Base-by-base conservation (phyloP, 2,113 vertebrate genomes). In the Psophia crepitans region DNA sequence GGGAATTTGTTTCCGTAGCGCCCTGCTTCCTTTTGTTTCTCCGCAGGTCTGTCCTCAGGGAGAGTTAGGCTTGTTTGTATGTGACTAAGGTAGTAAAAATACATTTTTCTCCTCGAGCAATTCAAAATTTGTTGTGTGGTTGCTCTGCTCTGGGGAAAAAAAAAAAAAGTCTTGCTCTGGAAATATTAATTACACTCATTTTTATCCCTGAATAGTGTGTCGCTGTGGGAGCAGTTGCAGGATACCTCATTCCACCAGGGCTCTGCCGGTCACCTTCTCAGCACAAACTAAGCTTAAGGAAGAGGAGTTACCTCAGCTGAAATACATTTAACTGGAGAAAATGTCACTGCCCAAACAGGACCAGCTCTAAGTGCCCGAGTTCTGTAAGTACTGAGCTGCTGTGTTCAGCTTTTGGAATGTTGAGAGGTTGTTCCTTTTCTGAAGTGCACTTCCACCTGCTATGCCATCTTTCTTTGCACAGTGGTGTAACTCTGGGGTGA, bases 301-400 rank as follows among this genome's bases (percentile, higher is more conserved):
- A 39, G 61, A 89, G 57, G 39, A 70, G 37, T 35, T 58, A 8
- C 41, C 57, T 74, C 44, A 86, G 66, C 68, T 77, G 53, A 23
- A 63, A 39, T 12, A 87, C 23, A 24, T 60, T 88, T 27, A 64
- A 37, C 28, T 58, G 78, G 41, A 53, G 71, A 33, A 69, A 63
- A 70, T 2, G 0, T 58, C 66, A 5, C 48, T 84, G 73, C 27
- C 60, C 27, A n/a, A 12, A 44, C 58, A 65, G 76, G 39, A 26
- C 16, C 44, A 60, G 57, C 63, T 79, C 24, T 28, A 3, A 48
- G 21, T 1, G 2, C 44, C 69, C 0, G 0, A 57, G 6, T 58
- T 89, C 66, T 78, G 60, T 89, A 49, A 92, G 71, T 80, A 58
- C 46, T 17, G 28, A 81, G 91, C 79, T 80, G n/a, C 70, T 90